Evolutionary conservation across 2,113 vertebrate genomes (phyloP).

Genomic region (Jaculus jaculus): DNA sequence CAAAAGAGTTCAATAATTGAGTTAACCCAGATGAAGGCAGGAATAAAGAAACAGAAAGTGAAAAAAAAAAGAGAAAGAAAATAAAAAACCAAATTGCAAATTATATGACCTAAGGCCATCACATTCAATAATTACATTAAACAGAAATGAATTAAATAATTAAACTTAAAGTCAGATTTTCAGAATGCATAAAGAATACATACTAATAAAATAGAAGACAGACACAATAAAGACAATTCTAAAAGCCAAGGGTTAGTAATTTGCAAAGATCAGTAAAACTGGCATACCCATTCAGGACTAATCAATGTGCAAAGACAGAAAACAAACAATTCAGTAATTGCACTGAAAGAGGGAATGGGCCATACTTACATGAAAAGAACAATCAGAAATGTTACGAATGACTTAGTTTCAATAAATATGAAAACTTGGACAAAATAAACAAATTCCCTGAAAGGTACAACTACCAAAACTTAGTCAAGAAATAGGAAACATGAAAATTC

Average conservation of each 20-base stretch:
- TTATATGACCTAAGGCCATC: neutral
- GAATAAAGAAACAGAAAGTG: neutral
- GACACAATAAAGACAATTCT: neutral
- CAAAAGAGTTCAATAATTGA: neutral
- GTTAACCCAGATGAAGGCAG: neutral
- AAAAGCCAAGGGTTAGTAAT: neutral
- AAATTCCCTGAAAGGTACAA: constrained; percentile 7
- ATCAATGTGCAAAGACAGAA: constrained; percentile 1
- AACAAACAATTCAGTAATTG: constrained; percentile 9
- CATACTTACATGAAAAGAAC: neutral
- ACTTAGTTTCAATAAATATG: constrained; percentile 18
- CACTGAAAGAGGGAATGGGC: neutral
- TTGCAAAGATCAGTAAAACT: constrained; percentile 31
- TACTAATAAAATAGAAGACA: constrained; percentile 16
- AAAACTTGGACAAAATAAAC: neutral
- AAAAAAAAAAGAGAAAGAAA: constrained; percentile 24
- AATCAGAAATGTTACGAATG: constrained; percentile 5
- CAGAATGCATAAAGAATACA: constrained; percentile 12
- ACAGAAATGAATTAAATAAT: constrained; percentile 36
- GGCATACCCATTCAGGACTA: neutral
- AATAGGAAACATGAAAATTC: constrained; percentile 23
- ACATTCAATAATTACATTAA: constrained; percentile 6
- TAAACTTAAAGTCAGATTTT: constrained; percentile 43
- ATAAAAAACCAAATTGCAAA: neutral
- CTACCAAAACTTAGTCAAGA: constrained; percentile 18